A percentile compares a stretch with the other conserved stretches of the same genome.
phyloP scores from a whole-genome alignment of 1,140 invertebrate genomes.

The Penaeus chinensis region DNA sequence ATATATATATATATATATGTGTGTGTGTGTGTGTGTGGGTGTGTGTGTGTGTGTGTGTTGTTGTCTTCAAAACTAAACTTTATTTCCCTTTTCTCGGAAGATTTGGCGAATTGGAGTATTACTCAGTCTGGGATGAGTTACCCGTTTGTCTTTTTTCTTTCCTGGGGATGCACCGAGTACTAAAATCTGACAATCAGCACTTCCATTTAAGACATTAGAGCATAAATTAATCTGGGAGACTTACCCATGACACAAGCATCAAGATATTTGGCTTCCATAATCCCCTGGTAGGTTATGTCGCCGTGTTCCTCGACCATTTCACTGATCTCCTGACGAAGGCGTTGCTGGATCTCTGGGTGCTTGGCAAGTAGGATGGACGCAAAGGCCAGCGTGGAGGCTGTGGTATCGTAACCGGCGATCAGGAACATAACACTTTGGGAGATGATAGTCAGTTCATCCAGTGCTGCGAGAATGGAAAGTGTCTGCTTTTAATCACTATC shows the following conservation, averaged over 20 bases:
- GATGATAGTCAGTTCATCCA: slow-evolving; percentile 65
- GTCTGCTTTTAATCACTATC: neutral
- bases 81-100: too few species aligned
- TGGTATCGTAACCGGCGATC: slow-evolving; percentile 70
- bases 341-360: slow-evolving; percentile 64
- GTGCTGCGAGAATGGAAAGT: neutral
- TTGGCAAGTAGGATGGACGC: slow-evolving; percentile 67
- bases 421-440: slow-evolving; percentile 65
- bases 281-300: slow-evolving; percentile 48
- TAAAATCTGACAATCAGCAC: too few species aligned
- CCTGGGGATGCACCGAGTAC: too few species aligned
- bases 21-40: too few species aligned
- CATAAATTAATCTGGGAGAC: too few species aligned
- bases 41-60: too few species aligned
- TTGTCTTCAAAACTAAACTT: too few species aligned
- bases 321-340: slow-evolving; percentile 44
- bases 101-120: too few species aligned
- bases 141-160: too few species aligned
- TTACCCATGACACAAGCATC: slow-evolving; percentile 55
- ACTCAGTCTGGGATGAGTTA: too few species aligned
- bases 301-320: slow-evolving; percentile 26
- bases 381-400: slow-evolving; percentile 67
- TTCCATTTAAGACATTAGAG: too few species aligned
- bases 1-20: too few species aligned
- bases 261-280: slow-evolving; percentile 55